Percentiles rank a stretch among this genome's conserved stretches.
phyloP scores from a whole-genome alignment of 2,888 invertebrate species.

The Aleiodes testaceus region DNA sequence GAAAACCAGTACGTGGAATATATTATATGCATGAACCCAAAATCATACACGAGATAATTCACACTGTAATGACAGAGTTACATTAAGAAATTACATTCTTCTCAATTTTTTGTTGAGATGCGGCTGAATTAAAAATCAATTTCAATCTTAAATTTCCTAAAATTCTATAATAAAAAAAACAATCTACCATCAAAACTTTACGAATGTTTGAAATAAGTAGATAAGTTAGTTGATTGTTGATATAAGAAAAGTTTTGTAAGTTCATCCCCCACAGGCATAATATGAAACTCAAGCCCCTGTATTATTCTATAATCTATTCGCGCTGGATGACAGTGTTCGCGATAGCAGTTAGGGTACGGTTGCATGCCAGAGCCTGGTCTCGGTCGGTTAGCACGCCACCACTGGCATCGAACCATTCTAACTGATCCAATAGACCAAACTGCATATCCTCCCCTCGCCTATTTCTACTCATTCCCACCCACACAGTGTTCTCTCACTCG shows the following conservation, averaged over 20 bases:
- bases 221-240: conserved; percentile 16
- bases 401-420: conserved; percentile 36
- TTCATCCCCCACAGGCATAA: conserved; percentile 49
- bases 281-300: conserved; percentile 56
- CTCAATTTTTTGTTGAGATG: too few relatives aligned
- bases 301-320: conserved; percentile 64
- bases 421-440: conserved; percentile 39
- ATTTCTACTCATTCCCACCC: too few relatives aligned
- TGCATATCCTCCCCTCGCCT: background rate
- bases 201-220: background rate
- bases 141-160: too few relatives aligned
- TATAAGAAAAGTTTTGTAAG: conserved; percentile 13
- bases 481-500: conserved; percentile 36
- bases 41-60: background rate
- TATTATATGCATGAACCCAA: background rate
- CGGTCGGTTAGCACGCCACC: conserved; percentile 51
- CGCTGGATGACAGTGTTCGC: conserved; percentile 59
- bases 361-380: conserved; percentile 49
- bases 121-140: too few relatives aligned
- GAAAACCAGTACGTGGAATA: conserved; percentile 23
- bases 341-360: conserved; percentile 51
- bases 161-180: too few relatives aligned
- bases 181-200: background rate
- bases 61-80: background rate
- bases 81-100: background rate